Base-by-base conservation (phyloP, 2,113 vertebrate genomes). In the Poeciliopsis retropinna region DNA sequence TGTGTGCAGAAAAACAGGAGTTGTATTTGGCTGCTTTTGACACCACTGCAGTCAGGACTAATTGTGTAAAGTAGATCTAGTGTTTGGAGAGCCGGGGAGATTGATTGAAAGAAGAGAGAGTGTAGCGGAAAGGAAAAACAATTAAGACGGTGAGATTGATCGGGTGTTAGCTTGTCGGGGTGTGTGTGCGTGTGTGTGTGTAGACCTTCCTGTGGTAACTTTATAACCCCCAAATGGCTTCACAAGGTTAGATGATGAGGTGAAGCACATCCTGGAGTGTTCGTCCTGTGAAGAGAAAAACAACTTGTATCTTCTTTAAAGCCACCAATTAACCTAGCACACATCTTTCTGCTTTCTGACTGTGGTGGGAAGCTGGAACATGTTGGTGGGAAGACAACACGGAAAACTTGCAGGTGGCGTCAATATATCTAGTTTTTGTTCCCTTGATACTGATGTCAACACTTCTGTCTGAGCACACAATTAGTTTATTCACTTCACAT, bases 51-150 rank as follows among this genome's bases (percentile, higher is more conserved):
- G 81, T 88, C 73, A 77, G 77, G 64, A 76, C 80, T 90, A 82
- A 90, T 90, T 91, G 85, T 72, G 75, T 76, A 70, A 85, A 88
- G 81, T 78, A 87, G 80, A 87, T 85, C 71, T 87, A 77, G 71
- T 75, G 75, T 70, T 41, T 72, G 31, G 67, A 70, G 19, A 76
- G 63, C 29, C 37, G 70, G 75, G 54, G 60, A 86, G 65, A 82
- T 64, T 78, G 77, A 87, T 72, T 80, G 70, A 63, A 77, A 84
- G 73, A 64, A 60, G 25, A 70, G 62, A 69, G 65, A 64, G 63
- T 67, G 17, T 44, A 4, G 28, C 60, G 25, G 39, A 60, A 81
- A 85, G 19, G 39, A 60, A 81, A 85, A 80, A 76, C 82, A 87
- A 85, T 89, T 80, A 83, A 73, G 71, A 79, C 72, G 73, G 75